Evolutionary conservation across 2,888 invertebrate species (phyloP), one percentile per base, ranked within the genome.

Genomic region (Colostygia pectinataria): DNA sequence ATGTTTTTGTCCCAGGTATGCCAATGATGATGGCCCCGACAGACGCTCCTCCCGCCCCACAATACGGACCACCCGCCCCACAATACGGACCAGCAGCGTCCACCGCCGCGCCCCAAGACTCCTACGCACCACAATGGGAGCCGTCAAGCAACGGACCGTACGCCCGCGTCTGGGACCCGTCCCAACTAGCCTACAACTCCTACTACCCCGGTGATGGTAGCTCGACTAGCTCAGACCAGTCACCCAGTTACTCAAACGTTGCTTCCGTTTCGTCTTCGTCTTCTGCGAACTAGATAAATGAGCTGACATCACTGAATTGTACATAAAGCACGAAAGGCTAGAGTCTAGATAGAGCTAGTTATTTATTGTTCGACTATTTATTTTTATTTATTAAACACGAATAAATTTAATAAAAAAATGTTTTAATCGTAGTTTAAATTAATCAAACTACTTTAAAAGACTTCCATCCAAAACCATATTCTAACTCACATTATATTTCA

Each of bases 101-200:
- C 2, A 91, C 92, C 1, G 89, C 92, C 4, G 87, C 92, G 3
- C 93, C 95, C 20, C 91, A 93, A 53, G 94, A 94, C 67, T 94
- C 95, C 1, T 96, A 96, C 91, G 49, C 50, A 61, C 92, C 93
- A 4, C 92, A 93, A 59, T 95, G 94, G 94, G 94, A 94, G 71
- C 93, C 94, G 2, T 85, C 92, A 58, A 93, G 91, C 68, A 92
- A 93, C 38, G 95, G 95, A 5, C 96, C 96, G 0, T 96, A 96
- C 80, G 92, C 96, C 34, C 91, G 96, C 59, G 93, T 95, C 0
- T 96, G 96, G 95, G 94, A 94, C 65, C 91, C 92, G 4, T 92
- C 94, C 39, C 93, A 92, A 64, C 78, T 94, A 59, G 94, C 94
- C 15, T 94, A 94, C 76, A 94, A 92, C 66, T 93, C 94, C 1